Evolutionary conservation across 2,888 invertebrate genomes (phyloP).

Genomic region (Conistra vaccinii): DNA sequence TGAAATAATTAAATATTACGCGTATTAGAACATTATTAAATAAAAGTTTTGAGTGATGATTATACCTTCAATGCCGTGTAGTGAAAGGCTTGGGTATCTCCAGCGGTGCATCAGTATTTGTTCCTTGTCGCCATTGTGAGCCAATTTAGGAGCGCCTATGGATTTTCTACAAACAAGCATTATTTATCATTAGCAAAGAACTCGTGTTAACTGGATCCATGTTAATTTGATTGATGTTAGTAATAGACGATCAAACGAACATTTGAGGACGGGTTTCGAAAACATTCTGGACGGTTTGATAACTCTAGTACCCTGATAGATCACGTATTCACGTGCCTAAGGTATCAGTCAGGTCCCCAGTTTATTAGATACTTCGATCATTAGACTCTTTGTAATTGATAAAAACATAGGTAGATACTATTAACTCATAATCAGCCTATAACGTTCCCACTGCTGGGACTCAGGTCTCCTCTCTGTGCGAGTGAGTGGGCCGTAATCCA

Average conservation of each 20-base stretch:
- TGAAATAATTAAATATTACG: not conserved
- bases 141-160: constrained; percentile 93
- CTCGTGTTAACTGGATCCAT: not conserved
- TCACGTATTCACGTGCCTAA: not conserved
- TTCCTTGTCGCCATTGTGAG: constrained; percentile 95
- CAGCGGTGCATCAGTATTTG: constrained; percentile 98
- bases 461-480: no score
- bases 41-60: not conserved
- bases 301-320: not conserved
- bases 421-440: no score
- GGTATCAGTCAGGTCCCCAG: not conserved
- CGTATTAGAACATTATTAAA: not conserved
- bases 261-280: not conserved
- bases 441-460: no score
- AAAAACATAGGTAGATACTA: not conserved
- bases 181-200: not conserved
- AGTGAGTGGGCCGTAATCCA: no score
- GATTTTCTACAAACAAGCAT: constrained; percentile 83
- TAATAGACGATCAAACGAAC: not conserved
- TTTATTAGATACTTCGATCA: not conserved
- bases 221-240: not conserved
- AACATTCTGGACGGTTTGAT: not conserved
- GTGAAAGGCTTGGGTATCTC: constrained; percentile 97
- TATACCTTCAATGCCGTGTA: constrained; percentile 97
- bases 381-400: not conserved